Conservation (phyloP, 1,140 invertebrate species). For the Drosophila ohnishii region DNA sequence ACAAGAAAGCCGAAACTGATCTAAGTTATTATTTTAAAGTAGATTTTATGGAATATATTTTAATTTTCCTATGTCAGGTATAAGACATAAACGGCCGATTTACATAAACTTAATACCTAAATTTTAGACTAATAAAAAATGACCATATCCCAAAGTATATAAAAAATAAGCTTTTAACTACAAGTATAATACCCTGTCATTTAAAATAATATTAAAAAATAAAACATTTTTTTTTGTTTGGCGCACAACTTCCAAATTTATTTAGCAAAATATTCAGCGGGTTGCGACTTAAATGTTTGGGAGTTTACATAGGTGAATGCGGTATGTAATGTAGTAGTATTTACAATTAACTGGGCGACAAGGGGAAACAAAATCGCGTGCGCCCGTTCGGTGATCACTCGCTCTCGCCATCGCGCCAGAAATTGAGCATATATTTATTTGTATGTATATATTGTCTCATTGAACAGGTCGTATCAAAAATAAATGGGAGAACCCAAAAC, state of each 20-base stretch:
- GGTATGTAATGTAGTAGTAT: slow-evolving; percentile 44
- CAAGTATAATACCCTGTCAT: too few relatives aligned
- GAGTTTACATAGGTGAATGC: slow-evolving; percentile 51
- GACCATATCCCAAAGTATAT: too few relatives aligned
- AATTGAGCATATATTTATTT: slow-evolving; percentile 56
- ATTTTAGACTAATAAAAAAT: too few relatives aligned
- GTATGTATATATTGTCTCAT: slow-evolving; percentile 69
- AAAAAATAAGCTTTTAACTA: too few relatives aligned
- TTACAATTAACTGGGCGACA: slow-evolving; percentile 67
- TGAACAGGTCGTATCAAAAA: slow-evolving; percentile 78
- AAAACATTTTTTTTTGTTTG: background rate
- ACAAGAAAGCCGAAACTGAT: too few relatives aligned
- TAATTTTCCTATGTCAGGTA: too few relatives aligned
- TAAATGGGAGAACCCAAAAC: slow-evolving; percentile 70
- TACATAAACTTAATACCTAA: too few relatives aligned
- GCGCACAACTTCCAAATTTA: slow-evolving; percentile 69
- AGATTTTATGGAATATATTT: background rate
- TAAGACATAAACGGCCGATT: too few relatives aligned
- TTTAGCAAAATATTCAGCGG: slow-evolving; percentile 62
- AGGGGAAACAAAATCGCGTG: slow-evolving; percentile 45
- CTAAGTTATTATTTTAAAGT: background rate
- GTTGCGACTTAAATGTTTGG: slow-evolving; percentile 36
- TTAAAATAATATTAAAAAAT: background rate
- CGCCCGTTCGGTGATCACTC: slow-evolving; percentile 33
- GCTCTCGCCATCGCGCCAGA: slow-evolving; percentile 37